Conservation (phyloP, 2,888 invertebrate species). For the Archaeoteleia sp. region DNA sequence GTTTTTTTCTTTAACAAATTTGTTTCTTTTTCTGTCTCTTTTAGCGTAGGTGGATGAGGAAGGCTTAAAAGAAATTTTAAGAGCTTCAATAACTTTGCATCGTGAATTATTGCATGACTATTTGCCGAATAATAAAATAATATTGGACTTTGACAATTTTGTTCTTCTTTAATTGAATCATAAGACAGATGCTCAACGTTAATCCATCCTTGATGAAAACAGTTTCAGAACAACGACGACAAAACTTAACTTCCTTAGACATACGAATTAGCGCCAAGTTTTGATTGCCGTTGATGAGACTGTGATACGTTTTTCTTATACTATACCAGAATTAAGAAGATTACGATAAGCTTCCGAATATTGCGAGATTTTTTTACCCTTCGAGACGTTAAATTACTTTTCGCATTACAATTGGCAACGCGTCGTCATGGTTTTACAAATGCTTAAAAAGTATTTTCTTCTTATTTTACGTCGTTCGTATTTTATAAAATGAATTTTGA, state of each 20-base stretch:
- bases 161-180: no score
- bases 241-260: constrained; percentile 17
- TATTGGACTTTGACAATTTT: no score
- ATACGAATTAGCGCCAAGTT: constrained; percentile 12
- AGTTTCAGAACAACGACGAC: constrained; percentile 23
- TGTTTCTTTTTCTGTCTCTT: no score
- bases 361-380: constrained; percentile 5
- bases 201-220: constrained; percentile 17
- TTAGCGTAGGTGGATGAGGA: no score
- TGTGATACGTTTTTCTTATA: constrained; percentile 28
- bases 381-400: constrained; percentile 8
- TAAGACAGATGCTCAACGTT: constrained; percentile 13
- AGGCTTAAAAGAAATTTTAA: no score
- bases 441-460: no score
- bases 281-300: constrained; percentile 26
- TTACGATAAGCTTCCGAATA: constrained; percentile 25
- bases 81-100: no score
- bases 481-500: no score
- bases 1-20: no score
- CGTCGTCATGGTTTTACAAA: constrained; percentile 36
- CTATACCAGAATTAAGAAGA: background rate
- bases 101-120: no score
- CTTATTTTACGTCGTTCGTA: no score
- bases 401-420: constrained; percentile 25
- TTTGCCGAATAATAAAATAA: no score